Evolutionary conservation across 2,113 vertebrate genomes (phyloP), one percentile per base, ranked within the genome.

Genomic region (Caranx melampygus): DNA sequence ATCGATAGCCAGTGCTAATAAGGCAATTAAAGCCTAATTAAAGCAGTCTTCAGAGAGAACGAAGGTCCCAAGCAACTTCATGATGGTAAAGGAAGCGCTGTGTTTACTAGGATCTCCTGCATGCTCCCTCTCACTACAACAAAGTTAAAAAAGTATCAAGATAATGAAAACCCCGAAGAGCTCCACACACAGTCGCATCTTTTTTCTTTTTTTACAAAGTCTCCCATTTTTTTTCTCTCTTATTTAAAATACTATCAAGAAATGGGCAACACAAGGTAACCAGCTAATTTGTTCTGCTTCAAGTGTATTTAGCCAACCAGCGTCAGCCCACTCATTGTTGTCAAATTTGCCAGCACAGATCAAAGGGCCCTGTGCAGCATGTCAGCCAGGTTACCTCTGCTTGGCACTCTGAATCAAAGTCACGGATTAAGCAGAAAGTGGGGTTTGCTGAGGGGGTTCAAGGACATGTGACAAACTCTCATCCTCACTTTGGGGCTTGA

Each of bases 21-120:
- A 93, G 90, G 89, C 90, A 93, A 93, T 94, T 94, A 92, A 90
- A 79, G 85, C 73, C 89, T 93, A 90, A 94, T 94, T 93, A 93
- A 92, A 92, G 83, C 78, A 90, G 85, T 85, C 91, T 91, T 88
- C 78, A 65, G 89, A 87, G 84, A 84, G 82, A 87, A 44, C 65
- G 65, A 74, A 87, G 74, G 89, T 87, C 87, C 84, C 52, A 26
- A 84, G 78, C 75, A 88, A 78, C 84, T 87, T 88, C 88, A 72
- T 66, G 74, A 84, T 62, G 75, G 83, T 74, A 75, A 44, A 79
- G 74, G 51, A 31, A 90, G 80, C 20, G 18, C 1, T 65, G 61
- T 82, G 75, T 92, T 87, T 87, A 81, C 76, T 91, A 34, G 31
- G 59, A 34, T 79, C 72, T 73, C 74, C 66, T 11, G 60, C 47